These are phyloP conservation scores for Drosophila lutescens DNA, from an alignment of 2,888 invertebrate species.

Conservation along the genomic window DNA sequence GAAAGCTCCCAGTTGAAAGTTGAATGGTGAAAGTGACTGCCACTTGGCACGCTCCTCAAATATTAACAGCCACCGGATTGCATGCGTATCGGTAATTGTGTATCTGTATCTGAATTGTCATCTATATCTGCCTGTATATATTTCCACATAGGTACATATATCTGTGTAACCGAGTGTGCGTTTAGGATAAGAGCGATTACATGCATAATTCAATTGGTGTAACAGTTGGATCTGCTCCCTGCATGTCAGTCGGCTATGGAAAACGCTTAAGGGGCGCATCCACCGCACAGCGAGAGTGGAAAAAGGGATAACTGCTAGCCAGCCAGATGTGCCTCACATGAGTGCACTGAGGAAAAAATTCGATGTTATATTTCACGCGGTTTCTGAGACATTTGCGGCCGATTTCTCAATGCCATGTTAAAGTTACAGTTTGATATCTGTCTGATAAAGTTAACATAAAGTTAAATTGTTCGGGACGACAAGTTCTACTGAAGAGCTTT, in stretches of 20 bases:
- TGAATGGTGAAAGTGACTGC: conserved; percentile 25
- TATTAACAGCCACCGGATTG: conserved; percentile 32
- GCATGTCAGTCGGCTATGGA: conserved; percentile 12
- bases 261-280: conserved; percentile 18
- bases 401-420: neutral
- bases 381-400: neutral
- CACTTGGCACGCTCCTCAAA: conserved; percentile 52
- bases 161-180: conserved; percentile 17
- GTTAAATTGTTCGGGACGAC: no score
- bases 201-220: conserved; percentile 75
- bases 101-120: conserved; percentile 21
- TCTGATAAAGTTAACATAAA: no score
- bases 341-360: conserved; percentile 7
- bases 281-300: conserved; percentile 9
- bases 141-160: no score
- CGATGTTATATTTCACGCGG: no score
- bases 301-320: conserved; percentile 48
- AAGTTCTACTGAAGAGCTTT: no score
- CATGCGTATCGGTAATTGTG: conserved; percentile 9
- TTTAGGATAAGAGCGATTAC: conserved; percentile 67
- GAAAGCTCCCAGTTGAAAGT: neutral
- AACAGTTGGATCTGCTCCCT: conserved; percentile 47
- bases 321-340: conserved; percentile 43
- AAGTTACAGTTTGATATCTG: neutral
- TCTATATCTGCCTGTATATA: conserved; percentile 8